These are phyloP conservation scores for Sebastes matsubarae DNA, from an alignment of 2,797 vertebrate species.

Conservation along the genomic window DNA sequence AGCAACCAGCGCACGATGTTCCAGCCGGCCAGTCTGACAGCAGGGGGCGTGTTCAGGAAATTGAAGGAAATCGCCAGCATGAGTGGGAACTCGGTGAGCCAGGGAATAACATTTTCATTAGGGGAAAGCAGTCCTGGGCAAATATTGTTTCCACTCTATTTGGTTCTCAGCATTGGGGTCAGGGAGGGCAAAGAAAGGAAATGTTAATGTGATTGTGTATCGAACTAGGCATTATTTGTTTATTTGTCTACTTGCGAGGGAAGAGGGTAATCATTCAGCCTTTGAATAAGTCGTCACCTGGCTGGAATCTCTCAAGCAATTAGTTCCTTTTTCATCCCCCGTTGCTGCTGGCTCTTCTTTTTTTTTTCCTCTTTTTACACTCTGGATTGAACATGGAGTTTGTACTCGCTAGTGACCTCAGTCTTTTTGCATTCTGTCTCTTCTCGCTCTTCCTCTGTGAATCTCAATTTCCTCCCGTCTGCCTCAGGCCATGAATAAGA, in stretches of 20 bases:
- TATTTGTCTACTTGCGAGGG: constrained; percentile 24
- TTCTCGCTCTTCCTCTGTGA: constrained; percentile 57
- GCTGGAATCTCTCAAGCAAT: constrained; percentile 46
- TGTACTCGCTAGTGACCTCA: constrained; percentile 60
- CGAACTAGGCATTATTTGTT: constrained; percentile 30
- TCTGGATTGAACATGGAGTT: constrained; percentile 56
- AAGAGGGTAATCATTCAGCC: constrained; percentile 8
- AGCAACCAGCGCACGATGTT: constrained; percentile 92
- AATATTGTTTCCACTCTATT: constrained; percentile 46
- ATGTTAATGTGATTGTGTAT: constrained; percentile 38
- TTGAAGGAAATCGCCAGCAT: constrained; percentile 90
- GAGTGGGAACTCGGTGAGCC: constrained; percentile 89
- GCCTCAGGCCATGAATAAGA: constrained; percentile 91
- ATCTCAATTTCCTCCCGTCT: constrained; percentile 68
- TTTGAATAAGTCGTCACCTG: constrained; percentile 44
- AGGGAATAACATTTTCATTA: constrained; percentile 65
- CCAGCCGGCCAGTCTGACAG: constrained; percentile 86
- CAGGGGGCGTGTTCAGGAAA: constrained; percentile 85
- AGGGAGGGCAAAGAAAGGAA: constrained; percentile 1
- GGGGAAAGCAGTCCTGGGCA: constrained; percentile 5
- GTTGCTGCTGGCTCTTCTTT: constrained; percentile 11
- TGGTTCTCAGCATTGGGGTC: constrained; percentile 1
- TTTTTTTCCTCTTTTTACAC: background rate
- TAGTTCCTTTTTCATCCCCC: constrained; percentile 30
- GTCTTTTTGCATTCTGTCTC: constrained; percentile 64